Evolutionary conservation across 2,888 invertebrate genomes (phyloP).

Genomic region (Holacanthella duospinosa): DNA sequence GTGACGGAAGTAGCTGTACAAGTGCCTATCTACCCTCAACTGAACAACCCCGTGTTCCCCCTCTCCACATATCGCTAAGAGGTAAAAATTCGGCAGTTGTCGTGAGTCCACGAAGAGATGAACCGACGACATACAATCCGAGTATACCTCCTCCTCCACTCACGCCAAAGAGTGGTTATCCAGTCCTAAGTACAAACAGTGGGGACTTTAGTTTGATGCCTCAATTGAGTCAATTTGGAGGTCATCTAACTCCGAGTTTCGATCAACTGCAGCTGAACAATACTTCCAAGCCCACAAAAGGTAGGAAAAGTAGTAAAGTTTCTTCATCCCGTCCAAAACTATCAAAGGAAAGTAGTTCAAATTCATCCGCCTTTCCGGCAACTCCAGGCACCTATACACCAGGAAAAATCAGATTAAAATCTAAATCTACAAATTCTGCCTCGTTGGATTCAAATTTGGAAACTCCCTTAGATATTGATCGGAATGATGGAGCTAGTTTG

Average conservation of each 20-base stretch:
- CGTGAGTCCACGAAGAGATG: conserved; percentile 48
- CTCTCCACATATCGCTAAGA: conserved; percentile 73
- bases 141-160: not conserved
- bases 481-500: too few relatives aligned
- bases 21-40: conserved; percentile 24
- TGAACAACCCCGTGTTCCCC: conserved; percentile 74
- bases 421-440: not conserved
- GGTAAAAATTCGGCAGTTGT: conserved; percentile 72
- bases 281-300: conserved; percentile 3
- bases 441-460: not conserved
- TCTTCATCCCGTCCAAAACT: conserved; percentile 5
- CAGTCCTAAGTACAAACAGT: not conserved
- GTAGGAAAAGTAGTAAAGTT: conserved; percentile 10
- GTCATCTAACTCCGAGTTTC: not conserved
- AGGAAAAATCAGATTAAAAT: not conserved
- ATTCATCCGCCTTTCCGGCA: not conserved
- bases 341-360: not conserved
- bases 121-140: conserved; percentile 12
- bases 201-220: not conserved
- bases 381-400: not conserved
- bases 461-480: not conserved
- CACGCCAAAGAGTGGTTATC: not conserved
- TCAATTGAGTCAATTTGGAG: not conserved
- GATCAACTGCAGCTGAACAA: not conserved
- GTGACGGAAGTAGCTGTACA: conserved; percentile 25